phyloP scores from a whole-genome alignment of 2,113 vertebrate genomes.

The Hylia prasina region DNA sequence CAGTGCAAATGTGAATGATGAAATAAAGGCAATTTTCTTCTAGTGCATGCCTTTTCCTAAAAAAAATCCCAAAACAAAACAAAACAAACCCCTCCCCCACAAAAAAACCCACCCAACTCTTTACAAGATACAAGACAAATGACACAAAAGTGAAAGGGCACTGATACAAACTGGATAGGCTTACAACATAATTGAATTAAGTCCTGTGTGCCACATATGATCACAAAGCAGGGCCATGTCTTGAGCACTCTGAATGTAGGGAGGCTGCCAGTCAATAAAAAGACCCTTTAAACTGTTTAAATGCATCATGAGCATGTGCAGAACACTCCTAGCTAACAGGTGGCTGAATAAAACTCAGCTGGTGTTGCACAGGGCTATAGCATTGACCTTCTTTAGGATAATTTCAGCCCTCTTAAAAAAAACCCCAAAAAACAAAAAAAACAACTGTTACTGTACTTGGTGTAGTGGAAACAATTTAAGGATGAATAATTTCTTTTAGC shows the following conservation, averaged over 20 bases:
- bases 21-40: slow-evolving; percentile 68
- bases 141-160: slow-evolving; percentile 78
- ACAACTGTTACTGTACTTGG: slow-evolving; percentile 89
- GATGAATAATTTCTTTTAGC: slow-evolving; percentile 91
- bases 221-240: slow-evolving; percentile 77
- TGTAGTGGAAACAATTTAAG: slow-evolving; percentile 91
- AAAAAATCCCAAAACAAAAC: slow-evolving; percentile 21
- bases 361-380: slow-evolving; percentile 83
- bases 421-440: slow-evolving; percentile 46
- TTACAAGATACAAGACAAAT: slow-evolving; percentile 77
- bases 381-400: slow-evolving; percentile 88
- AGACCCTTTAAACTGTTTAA: slow-evolving; percentile 89
- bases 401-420: slow-evolving; percentile 69
- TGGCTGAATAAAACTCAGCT: slow-evolving; percentile 92
- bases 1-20: slow-evolving; percentile 54
- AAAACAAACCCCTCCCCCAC: background rate
- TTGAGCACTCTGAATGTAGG: slow-evolving; percentile 72
- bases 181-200: slow-evolving; percentile 84
- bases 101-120: slow-evolving; percentile 28
- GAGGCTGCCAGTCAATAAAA: slow-evolving; percentile 75
- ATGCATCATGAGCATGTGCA: slow-evolving; percentile 77
- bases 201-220: slow-evolving; percentile 76
- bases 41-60: slow-evolving; percentile 45
- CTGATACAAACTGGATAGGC: slow-evolving; percentile 82
- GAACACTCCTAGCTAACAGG: slow-evolving; percentile 88